phyloP scores from a whole-genome alignment of 2,888 invertebrate genomes.

The Tachina lurida region DNA sequence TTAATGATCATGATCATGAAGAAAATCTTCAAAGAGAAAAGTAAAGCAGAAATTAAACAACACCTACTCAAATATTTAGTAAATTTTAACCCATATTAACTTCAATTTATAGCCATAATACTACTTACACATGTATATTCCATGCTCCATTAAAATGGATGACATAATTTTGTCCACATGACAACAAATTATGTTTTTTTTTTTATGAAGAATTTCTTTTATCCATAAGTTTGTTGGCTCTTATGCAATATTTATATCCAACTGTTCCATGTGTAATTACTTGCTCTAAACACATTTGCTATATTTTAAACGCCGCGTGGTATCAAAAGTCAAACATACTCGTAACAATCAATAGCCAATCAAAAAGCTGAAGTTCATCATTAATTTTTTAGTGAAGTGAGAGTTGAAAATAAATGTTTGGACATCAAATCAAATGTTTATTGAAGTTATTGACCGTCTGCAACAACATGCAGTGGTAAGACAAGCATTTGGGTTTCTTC shows the following conservation, averaged over 20 bases:
- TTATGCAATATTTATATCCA: conserved; percentile 39
- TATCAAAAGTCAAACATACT: conserved; percentile 25
- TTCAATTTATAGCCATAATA: background rate
- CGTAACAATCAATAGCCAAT: conserved; percentile 2
- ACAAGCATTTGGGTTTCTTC: background rate
- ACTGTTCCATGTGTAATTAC: conserved; percentile 22
- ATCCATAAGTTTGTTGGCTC: background rate
- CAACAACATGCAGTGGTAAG: background rate
- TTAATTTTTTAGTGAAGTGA: conserved; percentile 59
- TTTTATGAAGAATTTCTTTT: conserved; percentile 5
- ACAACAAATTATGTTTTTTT: background rate
- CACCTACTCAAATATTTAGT: no score
- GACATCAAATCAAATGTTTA: conserved; percentile 45
- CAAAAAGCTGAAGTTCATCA: conserved; percentile 26
- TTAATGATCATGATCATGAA: no score
- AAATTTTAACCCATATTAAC: background rate
- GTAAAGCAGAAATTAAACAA: no score
- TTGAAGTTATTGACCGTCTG: conserved; percentile 13
- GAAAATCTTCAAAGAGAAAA: no score
- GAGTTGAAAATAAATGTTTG: conserved; percentile 36
- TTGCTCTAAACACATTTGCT: conserved; percentile 13
- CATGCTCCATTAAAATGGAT: conserved; percentile 8
- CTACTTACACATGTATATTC: background rate
- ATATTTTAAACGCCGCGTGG: conserved; percentile 60
- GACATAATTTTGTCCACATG: conserved; percentile 41